Conservation (phyloP, 2,797 vertebrate species). For the Eutrigla gurnardus region DNA sequence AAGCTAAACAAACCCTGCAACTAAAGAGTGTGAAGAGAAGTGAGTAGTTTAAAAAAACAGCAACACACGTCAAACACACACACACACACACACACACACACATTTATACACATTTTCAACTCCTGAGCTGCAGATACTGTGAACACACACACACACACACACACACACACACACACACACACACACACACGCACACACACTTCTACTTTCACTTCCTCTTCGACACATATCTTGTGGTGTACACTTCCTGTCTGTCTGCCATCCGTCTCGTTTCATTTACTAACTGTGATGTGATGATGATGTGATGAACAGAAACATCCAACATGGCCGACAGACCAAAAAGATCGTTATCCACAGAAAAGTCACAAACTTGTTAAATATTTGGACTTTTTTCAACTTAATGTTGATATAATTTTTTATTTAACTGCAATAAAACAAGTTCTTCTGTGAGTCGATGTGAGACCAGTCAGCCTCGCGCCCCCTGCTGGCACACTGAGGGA, state of each 20-base stretch:
- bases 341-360: no score
- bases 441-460: no score
- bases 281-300: no score
- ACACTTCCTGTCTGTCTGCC: no score
- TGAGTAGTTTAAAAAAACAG: not conserved
- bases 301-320: not conserved
- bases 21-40: not conserved
- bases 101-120: not conserved
- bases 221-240: not conserved
- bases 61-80: constrained; percentile 1
- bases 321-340: not conserved
- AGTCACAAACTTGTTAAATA: not conserved
- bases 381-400: not conserved
- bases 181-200: not conserved
- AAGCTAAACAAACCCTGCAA: not conserved
- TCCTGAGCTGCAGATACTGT: not conserved
- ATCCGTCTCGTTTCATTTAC: no score
- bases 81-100: not conserved
- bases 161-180: not conserved
- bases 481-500: constrained; percentile 27
- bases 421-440: not conserved
- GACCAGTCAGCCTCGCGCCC: constrained; percentile 14
- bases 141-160: constrained; percentile 17
- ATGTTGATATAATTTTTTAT: not conserved
- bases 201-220: no score